phyloP scores from a whole-genome alignment of 1,140 invertebrate genomes.

The Euwallacea fornicatus region DNA sequence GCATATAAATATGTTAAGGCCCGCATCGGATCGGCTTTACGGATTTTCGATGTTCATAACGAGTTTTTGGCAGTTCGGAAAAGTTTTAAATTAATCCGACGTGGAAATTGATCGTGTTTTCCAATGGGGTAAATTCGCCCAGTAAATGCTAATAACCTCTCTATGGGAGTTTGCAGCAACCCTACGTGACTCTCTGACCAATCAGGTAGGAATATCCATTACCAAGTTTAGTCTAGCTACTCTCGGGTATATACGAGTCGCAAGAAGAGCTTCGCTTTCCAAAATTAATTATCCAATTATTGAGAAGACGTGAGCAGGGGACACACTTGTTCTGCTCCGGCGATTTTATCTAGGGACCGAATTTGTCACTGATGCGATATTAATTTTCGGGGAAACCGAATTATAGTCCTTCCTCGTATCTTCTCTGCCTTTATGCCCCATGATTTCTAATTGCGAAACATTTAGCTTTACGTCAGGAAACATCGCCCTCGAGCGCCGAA shows the following conservation, averaged over 20 bases:
- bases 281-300: constrained; percentile 53
- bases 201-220: constrained; percentile 15
- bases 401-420: constrained; percentile 38
- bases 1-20: constrained; percentile 47
- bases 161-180: no score
- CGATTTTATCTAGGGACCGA: constrained; percentile 45
- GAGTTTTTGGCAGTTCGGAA: constrained; percentile 23
- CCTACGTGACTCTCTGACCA: constrained; percentile 1
- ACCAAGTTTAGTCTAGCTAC: constrained; percentile 18
- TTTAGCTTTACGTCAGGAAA: constrained; percentile 33
- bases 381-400: constrained; percentile 44
- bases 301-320: constrained; percentile 43
- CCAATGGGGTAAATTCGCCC: no score
- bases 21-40: constrained; percentile 38
- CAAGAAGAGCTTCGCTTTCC: constrained; percentile 47
- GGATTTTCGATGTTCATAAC: constrained; percentile 33
- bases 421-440: constrained; percentile 38
- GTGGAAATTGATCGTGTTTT: no score
- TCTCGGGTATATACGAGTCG: constrained; percentile 33
- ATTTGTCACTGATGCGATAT: constrained; percentile 48
- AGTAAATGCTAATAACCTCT: no score
- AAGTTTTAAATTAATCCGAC: constrained; percentile 31
- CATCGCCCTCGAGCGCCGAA: background rate
- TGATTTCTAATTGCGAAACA: constrained; percentile 40
- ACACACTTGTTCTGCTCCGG: constrained; percentile 41